Conservation (phyloP, 2,888 invertebrate genomes). For the Drosophila pegasa region DNA sequence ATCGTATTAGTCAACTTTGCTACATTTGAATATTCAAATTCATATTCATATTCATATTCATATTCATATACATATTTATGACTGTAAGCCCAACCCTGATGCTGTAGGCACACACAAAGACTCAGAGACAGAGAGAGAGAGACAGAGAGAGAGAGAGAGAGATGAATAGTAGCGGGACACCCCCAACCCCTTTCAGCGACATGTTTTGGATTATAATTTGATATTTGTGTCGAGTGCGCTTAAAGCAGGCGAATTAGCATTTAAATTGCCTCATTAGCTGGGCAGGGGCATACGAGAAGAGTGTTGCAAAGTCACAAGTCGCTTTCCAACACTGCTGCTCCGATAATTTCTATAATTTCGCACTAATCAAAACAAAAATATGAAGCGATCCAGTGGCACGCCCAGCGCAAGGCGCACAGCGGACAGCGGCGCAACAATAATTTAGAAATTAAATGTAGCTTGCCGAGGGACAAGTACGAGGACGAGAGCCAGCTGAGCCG, state of each 20-base stretch:
- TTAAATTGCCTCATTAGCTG: constrained; percentile 73
- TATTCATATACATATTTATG: constrained; percentile 38
- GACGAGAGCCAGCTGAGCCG: constrained; percentile 1
- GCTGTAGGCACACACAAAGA: constrained; percentile 46
- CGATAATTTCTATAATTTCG: constrained; percentile 26
- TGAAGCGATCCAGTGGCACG: constrained; percentile 48
- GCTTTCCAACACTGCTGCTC: constrained; percentile 27
- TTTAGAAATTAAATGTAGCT: constrained; percentile 77
- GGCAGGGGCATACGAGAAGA: constrained; percentile 3
- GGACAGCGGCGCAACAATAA: constrained; percentile 73
- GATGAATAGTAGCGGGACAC: constrained; percentile 23
- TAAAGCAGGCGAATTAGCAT: constrained; percentile 64
- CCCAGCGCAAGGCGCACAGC: constrained; percentile 75
- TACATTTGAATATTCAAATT: constrained; percentile 42
- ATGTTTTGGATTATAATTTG: constrained; percentile 72
- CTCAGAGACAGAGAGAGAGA: neutral
- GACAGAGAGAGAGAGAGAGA: neutral
- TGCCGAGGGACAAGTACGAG: constrained; percentile 11
- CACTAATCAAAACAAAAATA: constrained; percentile 74
- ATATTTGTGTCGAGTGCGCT: constrained; percentile 60
- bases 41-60: constrained; percentile 46
- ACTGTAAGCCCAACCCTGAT: constrained; percentile 54
- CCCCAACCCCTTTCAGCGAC: constrained; percentile 17
- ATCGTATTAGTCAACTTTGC: constrained; percentile 52
- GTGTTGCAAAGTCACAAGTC: constrained; percentile 24